These are phyloP conservation scores for Pachyramphus minor DNA, from an alignment of 2,113 vertebrate genomes.

Conservation along the genomic window DNA sequence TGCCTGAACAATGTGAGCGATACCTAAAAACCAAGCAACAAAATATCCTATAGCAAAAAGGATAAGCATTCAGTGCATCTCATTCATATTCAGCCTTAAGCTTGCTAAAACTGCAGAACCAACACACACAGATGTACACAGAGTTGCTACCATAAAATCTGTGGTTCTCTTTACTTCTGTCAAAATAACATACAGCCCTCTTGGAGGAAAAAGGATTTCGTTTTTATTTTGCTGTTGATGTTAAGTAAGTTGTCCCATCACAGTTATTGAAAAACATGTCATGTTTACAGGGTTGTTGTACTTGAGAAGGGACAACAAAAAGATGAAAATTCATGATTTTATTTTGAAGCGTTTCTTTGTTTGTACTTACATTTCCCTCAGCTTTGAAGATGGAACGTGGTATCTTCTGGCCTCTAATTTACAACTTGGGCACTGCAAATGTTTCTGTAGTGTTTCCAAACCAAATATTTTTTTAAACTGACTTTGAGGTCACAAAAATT, in stretches of 20 bases:
- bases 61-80: not conserved
- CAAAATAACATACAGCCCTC: not conserved
- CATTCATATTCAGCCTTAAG: not conserved
- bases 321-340: not conserved
- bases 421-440: not conserved
- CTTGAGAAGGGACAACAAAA: not conserved
- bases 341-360: not conserved
- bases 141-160: not conserved
- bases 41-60: not conserved
- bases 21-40: not conserved
- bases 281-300: rapidly evolving
- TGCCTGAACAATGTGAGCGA: not conserved
- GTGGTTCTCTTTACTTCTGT: not conserved
- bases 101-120: not conserved
- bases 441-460: not conserved
- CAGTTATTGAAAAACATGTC: not conserved
- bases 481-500: not conserved
- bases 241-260: not conserved
- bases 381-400: not conserved
- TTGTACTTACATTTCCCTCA: not conserved
- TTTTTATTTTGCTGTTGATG: not conserved
- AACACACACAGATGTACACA: not conserved
- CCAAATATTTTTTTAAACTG: not conserved
- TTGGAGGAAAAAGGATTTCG: not conserved
- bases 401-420: not conserved